Conservation (phyloP, 1,140 invertebrate genomes). For the Nylanderia fulva region DNA sequence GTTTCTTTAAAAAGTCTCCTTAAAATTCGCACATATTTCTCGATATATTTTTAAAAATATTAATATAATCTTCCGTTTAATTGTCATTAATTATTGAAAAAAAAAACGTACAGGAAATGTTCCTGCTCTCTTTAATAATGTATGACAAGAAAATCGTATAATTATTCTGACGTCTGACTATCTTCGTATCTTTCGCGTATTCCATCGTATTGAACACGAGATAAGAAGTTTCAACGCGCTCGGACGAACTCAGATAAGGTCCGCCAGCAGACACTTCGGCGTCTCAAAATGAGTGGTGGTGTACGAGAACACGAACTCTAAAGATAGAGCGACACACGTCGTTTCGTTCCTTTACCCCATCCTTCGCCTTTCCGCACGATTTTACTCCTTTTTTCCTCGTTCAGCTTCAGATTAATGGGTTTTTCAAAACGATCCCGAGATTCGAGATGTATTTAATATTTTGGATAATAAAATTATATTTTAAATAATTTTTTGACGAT, state of each 20-base stretch:
- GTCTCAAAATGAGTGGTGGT: constrained; percentile 38
- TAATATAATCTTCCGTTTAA: background rate
- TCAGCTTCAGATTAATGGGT: constrained; percentile 16
- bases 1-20: background rate
- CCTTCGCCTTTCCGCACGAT: background rate
- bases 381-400: constrained; percentile 9
- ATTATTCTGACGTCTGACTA: background rate
- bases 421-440: background rate
- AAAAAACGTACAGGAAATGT: background rate
- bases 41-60: background rate
- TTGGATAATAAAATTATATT: no score
- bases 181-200: background rate
- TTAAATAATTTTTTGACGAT: no score
- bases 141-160: background rate
- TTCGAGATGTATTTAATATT: background rate
- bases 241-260: constrained; percentile 34
- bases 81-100: background rate
- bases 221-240: constrained; percentile 35
- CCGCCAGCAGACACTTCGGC: constrained; percentile 41
- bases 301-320: constrained; percentile 26
- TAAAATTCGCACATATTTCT: background rate
- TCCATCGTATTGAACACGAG: background rate
- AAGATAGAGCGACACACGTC: constrained; percentile 39
- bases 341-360: background rate
- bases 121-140: background rate